Conservation (phyloP, 2,797 vertebrate genomes). For the Sebastes cheni region DNA sequence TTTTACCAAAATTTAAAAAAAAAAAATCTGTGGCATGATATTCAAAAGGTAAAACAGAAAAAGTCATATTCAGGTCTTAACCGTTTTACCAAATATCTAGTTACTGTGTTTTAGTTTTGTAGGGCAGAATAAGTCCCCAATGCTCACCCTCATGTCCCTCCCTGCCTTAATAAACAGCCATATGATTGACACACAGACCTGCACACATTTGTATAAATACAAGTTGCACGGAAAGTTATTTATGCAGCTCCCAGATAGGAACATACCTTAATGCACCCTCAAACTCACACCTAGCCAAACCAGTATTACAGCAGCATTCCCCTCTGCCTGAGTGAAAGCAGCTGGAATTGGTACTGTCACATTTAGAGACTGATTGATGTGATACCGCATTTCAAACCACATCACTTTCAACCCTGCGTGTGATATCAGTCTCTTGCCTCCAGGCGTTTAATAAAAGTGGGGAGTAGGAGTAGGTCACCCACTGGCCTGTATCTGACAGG, state of each 20-base stretch:
- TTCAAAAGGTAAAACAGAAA: neutral
- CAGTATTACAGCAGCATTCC: neutral
- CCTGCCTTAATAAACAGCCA: neutral
- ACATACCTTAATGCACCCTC: neutral
- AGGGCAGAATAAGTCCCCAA: neutral
- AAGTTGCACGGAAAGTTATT: neutral
- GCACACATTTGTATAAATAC: neutral
- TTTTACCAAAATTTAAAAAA: neutral
- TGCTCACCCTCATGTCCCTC: neutral
- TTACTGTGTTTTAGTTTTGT: neutral
- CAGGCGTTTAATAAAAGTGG: constrained; percentile 65
- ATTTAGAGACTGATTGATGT: constrained; percentile 69
- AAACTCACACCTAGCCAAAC: neutral
- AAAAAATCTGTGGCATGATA: neutral
- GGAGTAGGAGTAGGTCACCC: constrained; percentile 61
- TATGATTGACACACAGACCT: neutral
- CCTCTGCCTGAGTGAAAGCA: constrained; percentile 53
- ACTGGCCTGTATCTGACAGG: constrained; percentile 64
- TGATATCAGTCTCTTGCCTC: constrained; percentile 60
- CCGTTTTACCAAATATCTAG: neutral
- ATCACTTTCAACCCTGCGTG: constrained; percentile 56
- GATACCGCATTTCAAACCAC: constrained; percentile 63
- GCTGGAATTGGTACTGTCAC: constrained; percentile 60
- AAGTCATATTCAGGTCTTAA: neutral
- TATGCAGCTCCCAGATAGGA: neutral